These are phyloP conservation scores for Thripadectes ignobilis DNA, from an alignment of 2,797 vertebrate genomes.

Conservation along the genomic window DNA sequence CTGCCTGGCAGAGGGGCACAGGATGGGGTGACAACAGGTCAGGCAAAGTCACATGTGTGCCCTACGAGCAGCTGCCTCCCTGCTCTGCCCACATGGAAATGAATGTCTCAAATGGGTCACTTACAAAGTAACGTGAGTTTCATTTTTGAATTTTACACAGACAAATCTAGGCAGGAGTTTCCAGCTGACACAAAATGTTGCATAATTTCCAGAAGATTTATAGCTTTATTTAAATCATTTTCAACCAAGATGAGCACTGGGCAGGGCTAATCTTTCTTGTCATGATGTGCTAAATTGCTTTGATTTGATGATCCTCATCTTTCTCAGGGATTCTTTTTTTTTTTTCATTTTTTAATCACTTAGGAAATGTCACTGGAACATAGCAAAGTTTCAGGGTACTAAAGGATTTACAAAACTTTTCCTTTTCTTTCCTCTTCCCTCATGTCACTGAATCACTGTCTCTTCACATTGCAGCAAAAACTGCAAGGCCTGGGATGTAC, in stretches of 20 bases:
- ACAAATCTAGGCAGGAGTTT: conserved; percentile 40
- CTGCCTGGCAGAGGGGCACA: neutral
- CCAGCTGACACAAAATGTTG: conserved; percentile 60
- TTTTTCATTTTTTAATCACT: conserved; percentile 32
- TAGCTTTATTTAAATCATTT: conserved; percentile 76
- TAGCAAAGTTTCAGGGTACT: conserved; percentile 27
- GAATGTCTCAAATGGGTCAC: neutral
- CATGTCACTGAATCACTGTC: neutral
- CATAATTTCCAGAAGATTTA: conserved; percentile 73
- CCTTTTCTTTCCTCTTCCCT: neutral
- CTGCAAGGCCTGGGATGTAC: neutral
- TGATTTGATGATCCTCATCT: conserved; percentile 73
- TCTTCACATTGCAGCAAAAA: neutral
- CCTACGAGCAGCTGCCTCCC: neutral
- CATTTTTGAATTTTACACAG: conserved; percentile 28
- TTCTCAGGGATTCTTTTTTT: conserved; percentile 25
- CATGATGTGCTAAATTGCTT: conserved; percentile 73
- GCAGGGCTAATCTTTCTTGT: conserved; percentile 75
- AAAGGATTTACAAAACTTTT: conserved; percentile 13
- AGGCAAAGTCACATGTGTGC: neutral
- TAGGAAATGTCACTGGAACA: conserved; percentile 49
- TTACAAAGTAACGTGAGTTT: neutral
- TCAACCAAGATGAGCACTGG: conserved; percentile 72
- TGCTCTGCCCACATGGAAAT: neutral
- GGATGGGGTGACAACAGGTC: neutral